These are phyloP conservation scores for Palaemon carinicauda DNA, from an alignment of 1,140 invertebrate genomes.

Conservation along the genomic window DNA sequence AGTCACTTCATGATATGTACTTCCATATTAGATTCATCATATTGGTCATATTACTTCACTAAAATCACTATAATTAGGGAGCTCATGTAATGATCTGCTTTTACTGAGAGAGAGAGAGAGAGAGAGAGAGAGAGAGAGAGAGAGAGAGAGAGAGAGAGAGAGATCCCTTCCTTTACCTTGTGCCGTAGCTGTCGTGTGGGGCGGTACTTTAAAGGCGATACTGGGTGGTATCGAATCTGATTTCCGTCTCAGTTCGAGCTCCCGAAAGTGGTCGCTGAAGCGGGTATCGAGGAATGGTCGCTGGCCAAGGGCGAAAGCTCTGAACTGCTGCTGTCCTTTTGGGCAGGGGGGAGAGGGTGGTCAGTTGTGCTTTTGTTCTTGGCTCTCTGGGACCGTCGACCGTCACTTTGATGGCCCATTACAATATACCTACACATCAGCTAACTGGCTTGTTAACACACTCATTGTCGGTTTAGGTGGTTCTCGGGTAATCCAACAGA, in stretches of 20 bases:
- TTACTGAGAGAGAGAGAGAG: no score
- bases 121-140: not conserved
- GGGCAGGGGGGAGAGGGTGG: conserved; percentile 17
- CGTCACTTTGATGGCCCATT: no score
- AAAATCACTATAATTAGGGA: no score
- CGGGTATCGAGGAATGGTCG: conserved; percentile 81
- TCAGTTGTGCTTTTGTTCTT: not conserved
- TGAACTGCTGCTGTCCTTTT: conserved; percentile 81
- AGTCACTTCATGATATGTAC: no score
- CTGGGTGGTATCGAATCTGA: conserved; percentile 56
- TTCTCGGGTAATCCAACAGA: no score
- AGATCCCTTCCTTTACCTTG: conserved; percentile 40
- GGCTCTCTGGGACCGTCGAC: no score
- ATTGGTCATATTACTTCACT: no score
- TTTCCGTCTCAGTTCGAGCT: conserved; percentile 72
- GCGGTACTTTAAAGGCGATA: conserved; percentile 59
- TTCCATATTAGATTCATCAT: no score
- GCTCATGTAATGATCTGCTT: no score
- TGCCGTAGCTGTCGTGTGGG: conserved; percentile 48
- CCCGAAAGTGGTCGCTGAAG: conserved; percentile 69
- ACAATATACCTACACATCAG: no score
- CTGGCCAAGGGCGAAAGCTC: conserved; percentile 85
- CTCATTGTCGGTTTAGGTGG: no score
- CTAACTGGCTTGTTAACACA: no score
- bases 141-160: not conserved